These are phyloP conservation scores for Phalloptychus januarius DNA, from an alignment of 2,797 vertebrate genomes.

Conservation along the genomic window DNA sequence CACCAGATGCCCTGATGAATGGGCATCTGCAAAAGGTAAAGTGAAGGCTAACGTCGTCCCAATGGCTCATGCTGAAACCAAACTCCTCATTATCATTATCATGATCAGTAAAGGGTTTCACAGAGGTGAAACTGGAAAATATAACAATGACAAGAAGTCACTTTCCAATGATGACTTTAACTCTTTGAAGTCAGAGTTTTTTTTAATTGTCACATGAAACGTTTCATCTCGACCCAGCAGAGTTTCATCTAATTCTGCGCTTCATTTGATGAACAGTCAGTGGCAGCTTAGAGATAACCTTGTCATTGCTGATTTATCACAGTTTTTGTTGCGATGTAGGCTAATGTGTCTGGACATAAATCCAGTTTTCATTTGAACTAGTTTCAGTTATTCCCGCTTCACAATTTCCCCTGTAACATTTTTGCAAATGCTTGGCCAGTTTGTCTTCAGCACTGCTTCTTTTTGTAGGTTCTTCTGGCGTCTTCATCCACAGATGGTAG, in stretches of 20 bases:
- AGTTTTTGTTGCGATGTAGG: not conserved
- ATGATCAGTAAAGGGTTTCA: not conserved
- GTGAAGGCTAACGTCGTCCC: not conserved
- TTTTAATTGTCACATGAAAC: not conserved
- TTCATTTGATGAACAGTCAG: not conserved
- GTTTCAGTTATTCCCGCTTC: not conserved
- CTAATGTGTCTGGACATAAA: not conserved
- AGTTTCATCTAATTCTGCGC: not conserved
- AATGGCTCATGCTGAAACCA: not conserved
- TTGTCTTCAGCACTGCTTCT: not conserved
- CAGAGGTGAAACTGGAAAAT: not conserved
- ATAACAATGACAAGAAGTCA: not conserved
- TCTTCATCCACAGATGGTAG: constrained; percentile 89
- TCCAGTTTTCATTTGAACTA: not conserved
- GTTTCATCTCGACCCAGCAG: not conserved
- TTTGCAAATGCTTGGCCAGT: not conserved
- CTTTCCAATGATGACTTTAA: not conserved
- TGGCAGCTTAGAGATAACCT: not conserved
- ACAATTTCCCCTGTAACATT: not conserved
- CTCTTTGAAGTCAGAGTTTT: not conserved
- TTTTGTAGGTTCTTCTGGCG: constrained; percentile 92
- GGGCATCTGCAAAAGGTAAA: not conserved
- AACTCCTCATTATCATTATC: not conserved
- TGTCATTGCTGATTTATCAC: not conserved
- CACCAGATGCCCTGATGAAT: no score